A percentile compares a stretch with the other conserved stretches of the same genome.
phyloP scores from a whole-genome alignment of 2,797 vertebrate genomes.

The Rhinophrynus dorsalis region DNA sequence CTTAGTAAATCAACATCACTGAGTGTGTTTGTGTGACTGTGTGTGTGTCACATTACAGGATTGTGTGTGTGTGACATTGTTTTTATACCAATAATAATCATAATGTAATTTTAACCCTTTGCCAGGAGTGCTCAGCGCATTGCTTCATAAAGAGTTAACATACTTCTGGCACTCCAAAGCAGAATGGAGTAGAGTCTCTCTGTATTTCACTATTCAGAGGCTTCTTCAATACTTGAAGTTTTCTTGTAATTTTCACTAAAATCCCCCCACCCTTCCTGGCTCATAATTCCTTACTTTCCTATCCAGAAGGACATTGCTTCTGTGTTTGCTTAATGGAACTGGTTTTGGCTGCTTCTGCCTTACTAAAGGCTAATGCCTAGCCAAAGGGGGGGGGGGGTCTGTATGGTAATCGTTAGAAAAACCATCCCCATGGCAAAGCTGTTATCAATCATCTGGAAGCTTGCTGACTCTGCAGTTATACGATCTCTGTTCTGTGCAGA shows the following conservation, averaged over 20 bases:
- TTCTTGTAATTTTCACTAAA: neutral
- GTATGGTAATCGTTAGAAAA: conserved; percentile 9
- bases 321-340: conserved; percentile 33
- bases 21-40: too few species aligned
- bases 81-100: too few species aligned
- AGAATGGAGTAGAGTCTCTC: too few species aligned
- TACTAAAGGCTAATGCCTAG: conserved; percentile 6
- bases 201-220: neutral
- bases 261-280: conserved; percentile 1
- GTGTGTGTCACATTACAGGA: too few species aligned
- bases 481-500: neutral
- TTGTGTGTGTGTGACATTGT: too few species aligned
- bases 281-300: neutral
- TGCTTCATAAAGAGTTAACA: too few species aligned
- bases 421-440: conserved; percentile 14
- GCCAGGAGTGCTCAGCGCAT: too few species aligned
- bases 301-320: conserved; percentile 6
- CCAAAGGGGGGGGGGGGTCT: too few species aligned
- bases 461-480: conserved; percentile 31
- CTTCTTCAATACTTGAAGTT: neutral
- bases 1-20: too few species aligned
- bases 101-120: too few species aligned
- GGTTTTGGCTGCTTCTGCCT: conserved; percentile 29
- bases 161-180: too few species aligned
- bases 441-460: conserved; percentile 28